Base-by-base conservation (phyloP, 2,888 invertebrate genomes). In the Trissolcus brochymenae region DNA sequence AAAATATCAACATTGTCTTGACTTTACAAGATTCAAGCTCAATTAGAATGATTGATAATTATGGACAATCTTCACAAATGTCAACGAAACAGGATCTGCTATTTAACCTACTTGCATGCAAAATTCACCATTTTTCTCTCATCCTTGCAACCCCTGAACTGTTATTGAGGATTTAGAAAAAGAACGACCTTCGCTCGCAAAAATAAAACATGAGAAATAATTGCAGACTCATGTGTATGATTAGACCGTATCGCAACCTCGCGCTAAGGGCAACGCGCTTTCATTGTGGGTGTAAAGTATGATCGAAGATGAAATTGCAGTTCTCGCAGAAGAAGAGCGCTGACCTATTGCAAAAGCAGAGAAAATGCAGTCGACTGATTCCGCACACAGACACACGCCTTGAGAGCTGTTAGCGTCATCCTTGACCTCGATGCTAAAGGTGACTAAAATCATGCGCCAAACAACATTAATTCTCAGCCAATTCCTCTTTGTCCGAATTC, bases 271-370 rank as follows among this genome's bases (percentile, higher is more conserved):
- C 78, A 74, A 13, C 11, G 50, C 49, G 55, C 54, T 57, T 54
- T 50, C 56, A 71, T 74, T 74, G 59, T 75, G 59, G 17, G 13
- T 56, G 40, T 54, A 21, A 64, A 41, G 19, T 78, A 76, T 71
- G 65, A 76, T 76, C 73, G 76, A 70, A 66, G 79, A 70, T 79
- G 75, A 70, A n/a, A 78, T 79, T 73, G 70, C 76, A 73, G 57
- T 76, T 70, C 67, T 79, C 19, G 41, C 49, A 76, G 70, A 76
- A 74, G 76, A 76, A 78, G 78, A 76, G 78, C 79, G 82, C 77
- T 82, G 85, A 87, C 87, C 87, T 87, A 87, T 87, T 87, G 82
- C 84, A 84, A 84, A 86, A 86, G 76, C 79, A 73, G 84, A 84
- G 84, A 84, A 86, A 86, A 86, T 84, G 82, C 76, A 83, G 78